These are phyloP conservation scores for Zosterops pallidus DNA, from an alignment of 2,113 vertebrate species.

Conservation along the genomic window DNA sequence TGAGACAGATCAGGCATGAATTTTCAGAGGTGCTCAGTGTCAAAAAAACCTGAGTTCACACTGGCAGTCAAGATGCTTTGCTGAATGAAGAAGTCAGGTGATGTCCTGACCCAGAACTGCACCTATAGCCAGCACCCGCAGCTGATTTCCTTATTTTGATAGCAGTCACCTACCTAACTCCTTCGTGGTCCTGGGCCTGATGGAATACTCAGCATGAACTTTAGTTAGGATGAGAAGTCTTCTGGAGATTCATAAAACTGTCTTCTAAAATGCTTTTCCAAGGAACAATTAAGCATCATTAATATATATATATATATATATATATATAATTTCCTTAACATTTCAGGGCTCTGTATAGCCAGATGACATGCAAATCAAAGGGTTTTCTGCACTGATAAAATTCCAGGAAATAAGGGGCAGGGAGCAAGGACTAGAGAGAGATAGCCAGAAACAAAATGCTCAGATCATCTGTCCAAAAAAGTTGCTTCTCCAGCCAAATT, in stretches of 20 bases:
- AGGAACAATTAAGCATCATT: neutral
- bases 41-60: accelerated
- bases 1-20: neutral
- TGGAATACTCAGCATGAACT: neutral
- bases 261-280: neutral
- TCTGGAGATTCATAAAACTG: neutral
- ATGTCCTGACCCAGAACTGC: neutral
- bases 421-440: neutral
- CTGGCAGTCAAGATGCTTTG: neutral
- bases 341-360: neutral
- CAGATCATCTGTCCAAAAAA: neutral
- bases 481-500: constrained; percentile 17
- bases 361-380: neutral
- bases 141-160: neutral
- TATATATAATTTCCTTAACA: neutral
- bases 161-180: neutral
- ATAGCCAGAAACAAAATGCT: constrained; percentile 31
- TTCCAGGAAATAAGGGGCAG: neutral
- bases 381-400: neutral
- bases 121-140: neutral
- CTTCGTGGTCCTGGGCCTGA: neutral
- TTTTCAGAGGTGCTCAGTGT: neutral
- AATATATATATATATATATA: too few relatives aligned
- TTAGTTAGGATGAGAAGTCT: neutral
- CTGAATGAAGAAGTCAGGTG: neutral